Evolutionary conservation across 2,797 vertebrate genomes (phyloP), one percentile per base, ranked within the genome.

Genomic region (Helostoma temminkii): DNA sequence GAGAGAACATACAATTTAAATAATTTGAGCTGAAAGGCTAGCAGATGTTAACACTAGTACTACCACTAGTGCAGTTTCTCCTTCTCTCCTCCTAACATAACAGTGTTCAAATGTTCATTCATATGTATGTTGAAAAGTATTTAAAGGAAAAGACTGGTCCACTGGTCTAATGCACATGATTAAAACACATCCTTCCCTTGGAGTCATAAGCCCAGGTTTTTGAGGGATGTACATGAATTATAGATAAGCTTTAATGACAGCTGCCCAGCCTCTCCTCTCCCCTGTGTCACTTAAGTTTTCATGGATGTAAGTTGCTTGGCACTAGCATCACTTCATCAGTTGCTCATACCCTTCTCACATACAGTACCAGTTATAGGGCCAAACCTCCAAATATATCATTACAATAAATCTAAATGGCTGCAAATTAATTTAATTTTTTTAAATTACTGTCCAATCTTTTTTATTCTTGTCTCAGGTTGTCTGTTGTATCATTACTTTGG

Each of bases 241-340:
- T 85, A 83, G 58, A 86, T 74, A 22, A 34, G 58, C 72, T 84
- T 80, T 85, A 82, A 87, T 82, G 78, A 88, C 80, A 81, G 79
- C 76, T 61, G 76, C 82, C 76, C 55, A 37, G 80, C 56, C 73
- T 62, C 70, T 63, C 37, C 0, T 74, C 81, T 81, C 71, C 82
- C 67, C 77, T 2, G 59, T 79, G 79, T 74, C 78, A 69, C 62
- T 73, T 78, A 81, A 82, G 64, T 79, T 86, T 83, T 81, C 78
- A 78, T 61, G 72, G 75, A 42, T 77, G 63, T 61, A 65, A 66
- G 74, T 64, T 56, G 74, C 80, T 64, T 71, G 74, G 66, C 75
- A 81, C 64, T 61, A 57, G 74, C 54, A 12, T 50, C 12, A 54
- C 50, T 41, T 53, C 11, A 18, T 67, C 56, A 47, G 64, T 25